These are phyloP conservation scores for Phycodurus eques DNA, from an alignment of 2,113 vertebrate species.

Conservation along the genomic window DNA sequence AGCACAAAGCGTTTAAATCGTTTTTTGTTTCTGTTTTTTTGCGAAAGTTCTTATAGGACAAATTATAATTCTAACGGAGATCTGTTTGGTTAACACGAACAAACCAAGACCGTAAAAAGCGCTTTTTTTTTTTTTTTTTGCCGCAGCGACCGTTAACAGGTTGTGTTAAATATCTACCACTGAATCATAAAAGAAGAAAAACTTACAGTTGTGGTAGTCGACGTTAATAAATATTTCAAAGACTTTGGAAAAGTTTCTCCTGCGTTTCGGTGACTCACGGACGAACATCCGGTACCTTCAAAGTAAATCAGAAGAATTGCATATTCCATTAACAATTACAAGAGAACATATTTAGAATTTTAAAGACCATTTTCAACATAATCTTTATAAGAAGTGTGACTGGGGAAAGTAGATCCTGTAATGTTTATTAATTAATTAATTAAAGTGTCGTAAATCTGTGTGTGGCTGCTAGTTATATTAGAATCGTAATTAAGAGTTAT, in stretches of 20 bases:
- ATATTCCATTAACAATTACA: background rate
- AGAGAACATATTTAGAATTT: no score
- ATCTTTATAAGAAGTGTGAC: background rate
- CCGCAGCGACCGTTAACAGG: background rate
- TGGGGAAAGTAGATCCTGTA: background rate
- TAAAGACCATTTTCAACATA: background rate
- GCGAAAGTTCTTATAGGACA: background rate
- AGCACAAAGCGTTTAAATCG: background rate
- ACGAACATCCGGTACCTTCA: constrained; percentile 36
- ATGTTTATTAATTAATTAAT: background rate
- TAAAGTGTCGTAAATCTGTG: background rate
- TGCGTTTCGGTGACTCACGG: background rate
- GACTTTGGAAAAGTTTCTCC: constrained; percentile 4
- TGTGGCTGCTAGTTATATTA: background rate
- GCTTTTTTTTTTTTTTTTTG: no score
- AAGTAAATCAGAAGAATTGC: constrained; percentile 30
- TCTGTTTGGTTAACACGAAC: background rate
- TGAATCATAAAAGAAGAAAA: background rate
- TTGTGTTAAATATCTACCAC: background rate
- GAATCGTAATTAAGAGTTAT: background rate
- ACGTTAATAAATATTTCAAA: background rate
- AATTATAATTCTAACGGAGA: background rate
- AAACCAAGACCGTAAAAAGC: background rate
- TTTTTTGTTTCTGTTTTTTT: background rate
- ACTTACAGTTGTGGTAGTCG: constrained; percentile 2